A percentile compares a stretch with the other conserved stretches of the same genome.
Evolutionary conservation across 2,888 invertebrate species (phyloP).

Genomic region (Lordiphosa andalusiaca): DNA sequence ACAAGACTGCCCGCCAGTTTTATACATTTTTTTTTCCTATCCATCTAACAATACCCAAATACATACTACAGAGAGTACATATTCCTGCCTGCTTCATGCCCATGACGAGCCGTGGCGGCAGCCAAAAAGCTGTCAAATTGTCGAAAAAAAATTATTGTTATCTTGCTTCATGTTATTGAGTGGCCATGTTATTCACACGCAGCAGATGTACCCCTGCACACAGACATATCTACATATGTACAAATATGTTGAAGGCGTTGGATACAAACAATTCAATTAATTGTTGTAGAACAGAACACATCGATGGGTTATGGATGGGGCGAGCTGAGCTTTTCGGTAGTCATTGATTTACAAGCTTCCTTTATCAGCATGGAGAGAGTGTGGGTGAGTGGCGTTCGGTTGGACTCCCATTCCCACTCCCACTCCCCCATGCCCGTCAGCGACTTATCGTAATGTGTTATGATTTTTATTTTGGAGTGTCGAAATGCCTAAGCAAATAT

Average conservation of each 20-base stretch:
- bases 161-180: slow-evolving; percentile 67
- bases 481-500: slow-evolving; percentile 72
- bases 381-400: slow-evolving; percentile 46
- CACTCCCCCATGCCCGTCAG: background rate
- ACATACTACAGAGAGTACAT: slow-evolving; percentile 22
- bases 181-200: slow-evolving; percentile 66
- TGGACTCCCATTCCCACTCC: slow-evolving; percentile 4
- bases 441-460: slow-evolving; percentile 65
- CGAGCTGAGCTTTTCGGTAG: slow-evolving; percentile 56
- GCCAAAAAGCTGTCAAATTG: slow-evolving; percentile 68
- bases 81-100: background rate
- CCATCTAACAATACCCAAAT: slow-evolving; percentile 34
- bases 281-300: slow-evolving; percentile 58
- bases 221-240: slow-evolving; percentile 53
- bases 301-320: slow-evolving; percentile 25
- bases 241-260: slow-evolving; percentile 58
- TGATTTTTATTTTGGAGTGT: slow-evolving; percentile 64
- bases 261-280: slow-evolving; percentile 74
- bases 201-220: slow-evolving; percentile 34
- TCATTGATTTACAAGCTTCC: slow-evolving; percentile 71
- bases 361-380: slow-evolving; percentile 44
- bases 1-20: slow-evolving; percentile 47
- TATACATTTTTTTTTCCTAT: slow-evolving; percentile 35
- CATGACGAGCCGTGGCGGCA: slow-evolving; percentile 34
- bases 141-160: slow-evolving; percentile 57